These are phyloP conservation scores for Campoplex nolae DNA, from an alignment of 2,888 invertebrate species.

Conservation along the genomic window DNA sequence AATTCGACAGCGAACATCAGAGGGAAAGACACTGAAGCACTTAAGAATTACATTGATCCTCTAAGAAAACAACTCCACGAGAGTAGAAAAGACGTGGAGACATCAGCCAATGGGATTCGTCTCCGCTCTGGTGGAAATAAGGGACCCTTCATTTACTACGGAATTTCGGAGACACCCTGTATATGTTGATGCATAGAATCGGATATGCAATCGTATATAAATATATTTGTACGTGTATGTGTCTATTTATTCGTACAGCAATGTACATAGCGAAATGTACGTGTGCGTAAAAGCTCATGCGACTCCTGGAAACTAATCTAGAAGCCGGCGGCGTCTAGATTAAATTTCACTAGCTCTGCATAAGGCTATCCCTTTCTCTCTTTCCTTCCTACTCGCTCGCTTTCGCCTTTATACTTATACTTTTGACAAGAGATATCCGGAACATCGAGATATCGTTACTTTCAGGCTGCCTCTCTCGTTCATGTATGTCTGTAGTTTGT, in stretches of 20 bases:
- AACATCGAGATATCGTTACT: constrained; percentile 58
- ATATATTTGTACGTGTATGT: background rate
- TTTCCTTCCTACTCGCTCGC: background rate
- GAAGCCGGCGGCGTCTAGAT: constrained; percentile 65
- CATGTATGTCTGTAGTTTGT: background rate
- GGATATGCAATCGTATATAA: background rate
- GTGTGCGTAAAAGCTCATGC: constrained; percentile 36
- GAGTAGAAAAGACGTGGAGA: too few species aligned
- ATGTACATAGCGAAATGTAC: background rate
- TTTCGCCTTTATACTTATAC: constrained; percentile 8
- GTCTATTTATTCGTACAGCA: constrained; percentile 2
- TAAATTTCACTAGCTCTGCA: constrained; percentile 65
- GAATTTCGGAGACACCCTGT: background rate
- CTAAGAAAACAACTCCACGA: too few species aligned
- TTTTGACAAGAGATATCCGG: constrained; percentile 55
- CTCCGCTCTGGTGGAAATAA: too few species aligned
- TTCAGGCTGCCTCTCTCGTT: constrained; percentile 37
- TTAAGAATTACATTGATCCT: background rate
- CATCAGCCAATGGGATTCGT: too few species aligned
- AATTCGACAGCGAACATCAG: background rate
- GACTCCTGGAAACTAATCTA: constrained; percentile 66
- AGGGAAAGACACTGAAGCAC: background rate
- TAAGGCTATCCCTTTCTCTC: constrained; percentile 9
- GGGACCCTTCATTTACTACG: too few species aligned
- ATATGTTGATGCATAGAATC: background rate